Conservation (phyloP, 2,113 vertebrate genomes). For the Ibidorhyncha struthersii region DNA sequence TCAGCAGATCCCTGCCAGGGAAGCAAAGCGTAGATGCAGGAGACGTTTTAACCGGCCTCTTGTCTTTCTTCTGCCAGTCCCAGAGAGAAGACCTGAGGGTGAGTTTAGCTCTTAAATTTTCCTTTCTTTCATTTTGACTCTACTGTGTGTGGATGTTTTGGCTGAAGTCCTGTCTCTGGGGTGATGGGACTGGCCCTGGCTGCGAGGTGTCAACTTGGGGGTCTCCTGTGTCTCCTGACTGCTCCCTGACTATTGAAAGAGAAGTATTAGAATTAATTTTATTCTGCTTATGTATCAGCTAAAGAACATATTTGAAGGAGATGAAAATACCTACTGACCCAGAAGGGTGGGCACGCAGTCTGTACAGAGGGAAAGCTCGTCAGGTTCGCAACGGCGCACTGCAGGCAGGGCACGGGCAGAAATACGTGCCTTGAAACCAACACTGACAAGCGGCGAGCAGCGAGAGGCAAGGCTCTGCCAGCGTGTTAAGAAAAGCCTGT, state of each 20-base stretch:
- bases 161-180: neutral
- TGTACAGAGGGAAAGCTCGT: rapidly evolving
- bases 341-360: neutral
- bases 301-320: neutral
- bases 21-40: neutral
- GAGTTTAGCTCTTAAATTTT: neutral
- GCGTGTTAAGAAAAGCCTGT: rapidly evolving
- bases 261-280: neutral
- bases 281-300: neutral
- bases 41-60: neutral
- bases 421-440: neutral
- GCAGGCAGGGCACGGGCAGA: neutral
- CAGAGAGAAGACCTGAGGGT: neutral
- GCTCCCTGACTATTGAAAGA: neutral
- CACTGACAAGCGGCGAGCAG: neutral
- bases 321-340: neutral
- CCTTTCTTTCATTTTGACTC: neutral
- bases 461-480: neutral
- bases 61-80: neutral
- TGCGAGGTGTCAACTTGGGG: neutral
- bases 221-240: neutral
- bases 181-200: neutral
- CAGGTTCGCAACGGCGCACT: rapidly evolving
- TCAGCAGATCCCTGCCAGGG: rapidly evolving
- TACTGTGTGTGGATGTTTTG: neutral